Base-by-base conservation (phyloP, 2,797 vertebrate genomes). In the Danio albolineatus region DNA sequence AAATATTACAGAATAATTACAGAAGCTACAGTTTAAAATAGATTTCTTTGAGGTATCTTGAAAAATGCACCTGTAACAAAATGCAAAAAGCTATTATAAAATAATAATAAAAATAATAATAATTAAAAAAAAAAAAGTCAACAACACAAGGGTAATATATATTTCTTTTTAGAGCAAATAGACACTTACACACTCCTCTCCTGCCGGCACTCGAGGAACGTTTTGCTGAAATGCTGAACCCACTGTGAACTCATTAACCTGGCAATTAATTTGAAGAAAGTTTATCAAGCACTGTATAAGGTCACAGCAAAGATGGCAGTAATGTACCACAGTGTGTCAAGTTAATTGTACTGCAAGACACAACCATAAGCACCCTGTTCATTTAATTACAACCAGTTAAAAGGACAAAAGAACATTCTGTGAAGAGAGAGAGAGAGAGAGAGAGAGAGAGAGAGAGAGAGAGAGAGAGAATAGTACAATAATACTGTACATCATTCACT, bases 331-430 rank as follows among this genome's bases (percentile, higher is more conserved):
- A 56, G 19, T 79, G 62, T 64, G 77, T 72, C 77, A 79, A 62
- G 57, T 53, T 79, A 79, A 79, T 71, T 79, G 77, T 49, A 56
- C 19, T 10, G 38, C 62, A 64, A 79, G 77, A 79, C 77, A 62
- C 46, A 77, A 54, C 19, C 48, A 17, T 79, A 71, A 72, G 69
- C 19, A 71, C 59, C 69, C 56, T 60, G 19, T 64, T 72, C 59
- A 72, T 79, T 79, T 79, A 79, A 79, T 79, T 79, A 79, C 48
- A 67, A 72, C 19, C 59, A 72, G 67, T 71, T 79, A 36, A 72
- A 59, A 64, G 59, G 67, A 62, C 59, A 53, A 61, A 71, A 53
- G 49, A 79, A 64, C 56, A 78, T 17, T 12, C 44, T 62, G 4
- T 39, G 17, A 64, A 72, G 54, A 59, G 41, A 65, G 61, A 64